Evolutionary conservation across 2,113 vertebrate genomes (phyloP).

Genomic region (Argyrosomus japonicus): DNA sequence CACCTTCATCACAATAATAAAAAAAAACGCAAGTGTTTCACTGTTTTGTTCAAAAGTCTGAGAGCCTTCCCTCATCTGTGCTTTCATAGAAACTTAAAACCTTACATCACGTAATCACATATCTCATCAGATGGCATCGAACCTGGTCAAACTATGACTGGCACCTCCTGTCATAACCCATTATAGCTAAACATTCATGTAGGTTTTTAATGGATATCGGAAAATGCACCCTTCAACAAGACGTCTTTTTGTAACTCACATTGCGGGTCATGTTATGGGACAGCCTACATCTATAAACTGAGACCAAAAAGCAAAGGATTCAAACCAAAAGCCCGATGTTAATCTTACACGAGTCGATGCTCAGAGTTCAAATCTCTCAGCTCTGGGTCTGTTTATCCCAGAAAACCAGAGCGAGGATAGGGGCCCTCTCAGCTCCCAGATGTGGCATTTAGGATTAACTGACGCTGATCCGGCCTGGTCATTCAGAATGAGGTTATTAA

Average conservation of each 20-base stretch:
- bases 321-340: constrained; percentile 19
- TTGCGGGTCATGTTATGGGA: background rate
- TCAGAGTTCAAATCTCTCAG: constrained; percentile 31
- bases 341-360: constrained; percentile 35
- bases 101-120: too few species aligned
- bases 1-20: too few species aligned
- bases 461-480: constrained; percentile 59
- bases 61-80: too few species aligned
- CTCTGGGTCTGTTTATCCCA: constrained; percentile 45
- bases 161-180: too few species aligned
- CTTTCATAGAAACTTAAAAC: too few species aligned
- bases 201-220: background rate
- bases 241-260: background rate
- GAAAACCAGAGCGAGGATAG: constrained; percentile 34
- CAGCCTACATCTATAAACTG: background rate
- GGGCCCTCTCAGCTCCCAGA: constrained; percentile 54
- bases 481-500: constrained; percentile 55
- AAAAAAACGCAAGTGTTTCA: too few species aligned
- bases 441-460: constrained; percentile 67
- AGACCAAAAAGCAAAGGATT: constrained; percentile 3
- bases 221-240: background rate
- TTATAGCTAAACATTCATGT: background rate
- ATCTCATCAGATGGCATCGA: too few species aligned
- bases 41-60: too few species aligned
- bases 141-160: too few species aligned